A percentile compares a stretch with the other conserved stretches of the same genome.
These are phyloP conservation scores for Cydia fagiglandana DNA, from an alignment of 1,140 invertebrate genomes.

Conservation along the genomic window DNA sequence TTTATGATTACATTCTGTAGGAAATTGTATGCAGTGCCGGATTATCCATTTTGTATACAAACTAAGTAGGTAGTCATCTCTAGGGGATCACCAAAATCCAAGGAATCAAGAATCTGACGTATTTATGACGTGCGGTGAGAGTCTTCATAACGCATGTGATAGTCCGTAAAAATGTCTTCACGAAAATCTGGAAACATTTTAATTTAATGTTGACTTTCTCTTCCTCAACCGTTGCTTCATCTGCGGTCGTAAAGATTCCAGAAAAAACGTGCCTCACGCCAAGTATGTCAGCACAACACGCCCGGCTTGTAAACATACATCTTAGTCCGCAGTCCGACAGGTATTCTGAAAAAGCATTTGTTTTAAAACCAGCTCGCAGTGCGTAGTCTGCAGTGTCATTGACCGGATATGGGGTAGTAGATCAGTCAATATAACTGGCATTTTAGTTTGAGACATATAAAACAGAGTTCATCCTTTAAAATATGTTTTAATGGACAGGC, in stretches of 20 bases:
- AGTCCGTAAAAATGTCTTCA: neutral
- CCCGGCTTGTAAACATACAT: constrained; percentile 1
- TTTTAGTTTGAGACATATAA: no score
- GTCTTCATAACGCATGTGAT: no score
- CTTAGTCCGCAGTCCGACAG: neutral
- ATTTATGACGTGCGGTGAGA: no score
- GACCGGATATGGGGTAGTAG: neutral
- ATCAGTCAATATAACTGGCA: no score
- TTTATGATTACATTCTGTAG: no score
- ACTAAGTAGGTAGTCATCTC: no score
- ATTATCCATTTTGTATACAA: no score
- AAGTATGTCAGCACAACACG: neutral
- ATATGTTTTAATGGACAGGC: no score
- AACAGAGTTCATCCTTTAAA: no score
- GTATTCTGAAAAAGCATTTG: neutral
- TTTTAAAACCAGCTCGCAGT: neutral
- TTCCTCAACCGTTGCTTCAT: neutral
- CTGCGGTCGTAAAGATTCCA: neutral
- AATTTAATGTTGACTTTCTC: neutral
- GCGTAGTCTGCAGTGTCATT: neutral
- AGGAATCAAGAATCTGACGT: no score
- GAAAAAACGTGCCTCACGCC: neutral
- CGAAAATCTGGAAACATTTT: neutral
- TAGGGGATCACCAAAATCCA: no score
- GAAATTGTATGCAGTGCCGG: no score